Conservation (phyloP, 2,888 invertebrate genomes). For the Uropetala carovei region DNA sequence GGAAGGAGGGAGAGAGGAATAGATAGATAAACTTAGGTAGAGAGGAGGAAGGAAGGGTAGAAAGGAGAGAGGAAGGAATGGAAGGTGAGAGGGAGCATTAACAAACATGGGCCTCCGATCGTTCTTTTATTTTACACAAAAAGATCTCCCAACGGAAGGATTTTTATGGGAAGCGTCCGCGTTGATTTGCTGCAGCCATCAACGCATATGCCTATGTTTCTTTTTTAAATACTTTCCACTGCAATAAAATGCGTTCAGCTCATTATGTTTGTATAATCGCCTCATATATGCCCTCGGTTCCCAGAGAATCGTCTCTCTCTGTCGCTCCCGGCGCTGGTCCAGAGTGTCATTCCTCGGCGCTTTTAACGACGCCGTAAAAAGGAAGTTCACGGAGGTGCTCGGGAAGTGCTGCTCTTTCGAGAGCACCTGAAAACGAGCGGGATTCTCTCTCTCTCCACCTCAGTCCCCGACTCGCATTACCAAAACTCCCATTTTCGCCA, state of each 20-base stretch:
- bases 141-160: not conserved
- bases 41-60: no score
- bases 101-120: not conserved
- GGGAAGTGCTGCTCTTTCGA: not conserved
- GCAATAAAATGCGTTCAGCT: not conserved
- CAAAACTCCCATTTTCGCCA: no score
- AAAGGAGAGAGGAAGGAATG: no score
- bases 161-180: not conserved
- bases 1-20: no score
- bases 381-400: not conserved
- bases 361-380: not conserved
- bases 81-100: not conserved
- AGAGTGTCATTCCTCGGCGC: not conserved
- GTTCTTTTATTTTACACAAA: not conserved
- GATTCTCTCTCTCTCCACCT: not conserved
- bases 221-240: not conserved
- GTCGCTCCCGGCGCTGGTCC: not conserved
- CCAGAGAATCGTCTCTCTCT: not conserved
- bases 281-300: not conserved
- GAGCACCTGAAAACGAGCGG: not conserved
- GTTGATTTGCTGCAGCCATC: not conserved
- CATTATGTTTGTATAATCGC: constrained; percentile 32
- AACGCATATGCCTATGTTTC: not conserved
- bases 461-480: no score
- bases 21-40: no score